Evolutionary conservation across 2,113 vertebrate species (phyloP).

Genomic region (Solea solea): DNA sequence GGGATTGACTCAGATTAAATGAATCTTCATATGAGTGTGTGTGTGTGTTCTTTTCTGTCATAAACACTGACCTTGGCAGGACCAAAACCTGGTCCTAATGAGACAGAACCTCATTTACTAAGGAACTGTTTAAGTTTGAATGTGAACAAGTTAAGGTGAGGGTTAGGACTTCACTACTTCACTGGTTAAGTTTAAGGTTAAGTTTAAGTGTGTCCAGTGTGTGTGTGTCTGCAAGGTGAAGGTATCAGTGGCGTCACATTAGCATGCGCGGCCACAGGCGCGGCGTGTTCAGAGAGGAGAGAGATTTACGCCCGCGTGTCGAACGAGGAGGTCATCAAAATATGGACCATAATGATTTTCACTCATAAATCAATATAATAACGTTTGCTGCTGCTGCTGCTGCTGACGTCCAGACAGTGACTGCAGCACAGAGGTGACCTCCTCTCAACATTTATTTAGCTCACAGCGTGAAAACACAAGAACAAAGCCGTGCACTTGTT

Average conservation of each 20-base stretch:
- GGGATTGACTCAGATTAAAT: constrained; percentile 31
- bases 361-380: constrained; percentile 51
- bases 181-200: no score
- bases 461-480: constrained; percentile 7
- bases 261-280: constrained; percentile 22
- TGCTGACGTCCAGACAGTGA: constrained; percentile 4
- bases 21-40: no score
- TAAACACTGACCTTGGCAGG: no score
- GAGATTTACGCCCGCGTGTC: constrained; percentile 43
- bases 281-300: not conserved
- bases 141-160: no score
- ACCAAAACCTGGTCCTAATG: no score
- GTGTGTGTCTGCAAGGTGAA: constrained; percentile 23
- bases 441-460: constrained; percentile 29
- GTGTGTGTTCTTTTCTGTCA: not conserved
- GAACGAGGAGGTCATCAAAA: constrained; percentile 47
- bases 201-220: no score
- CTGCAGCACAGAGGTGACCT: constrained; percentile 58
- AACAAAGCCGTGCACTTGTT: not conserved
- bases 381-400: not conserved
- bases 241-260: constrained; percentile 45
- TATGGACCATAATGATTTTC: constrained; percentile 53
- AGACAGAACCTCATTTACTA: no score
- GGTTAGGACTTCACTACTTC: no score
- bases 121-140: no score